Percentiles rank a stretch among this genome's conserved stretches.
Evolutionary conservation across 2,113 vertebrate genomes (phyloP).

Genomic region (Brienomyrus longianalis): DNA sequence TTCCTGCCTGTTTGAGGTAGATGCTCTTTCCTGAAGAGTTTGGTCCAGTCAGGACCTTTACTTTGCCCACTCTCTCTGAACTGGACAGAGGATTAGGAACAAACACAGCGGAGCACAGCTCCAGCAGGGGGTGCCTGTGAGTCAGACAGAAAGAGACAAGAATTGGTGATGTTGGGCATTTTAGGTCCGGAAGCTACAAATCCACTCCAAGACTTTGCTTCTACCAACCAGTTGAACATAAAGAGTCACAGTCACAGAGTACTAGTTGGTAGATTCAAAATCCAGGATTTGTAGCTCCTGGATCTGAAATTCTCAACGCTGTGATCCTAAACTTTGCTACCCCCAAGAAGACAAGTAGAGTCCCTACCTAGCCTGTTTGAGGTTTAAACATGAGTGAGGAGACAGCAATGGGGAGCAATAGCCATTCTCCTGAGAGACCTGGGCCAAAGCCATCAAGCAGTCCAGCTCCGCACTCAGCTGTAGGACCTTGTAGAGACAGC

Average conservation of each 20-base stretch:
- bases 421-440: conserved; percentile 76
- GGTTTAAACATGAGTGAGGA: conserved; percentile 44
- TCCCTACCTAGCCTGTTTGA: conserved; percentile 68
- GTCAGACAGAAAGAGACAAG: conserved; percentile 1
- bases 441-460: conserved; percentile 81
- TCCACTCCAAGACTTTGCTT: too few species aligned
- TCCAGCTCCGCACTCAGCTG: conserved; percentile 83
- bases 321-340: background rate
- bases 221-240: too few species aligned
- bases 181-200: too few species aligned
- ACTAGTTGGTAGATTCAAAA: too few species aligned
- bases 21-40: conserved; percentile 95
- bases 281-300: too few species aligned
- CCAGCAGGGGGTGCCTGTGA: conserved; percentile 82
- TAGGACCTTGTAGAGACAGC: conserved; percentile 70
- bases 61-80: conserved; percentile 59
- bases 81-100: conserved; percentile 82
- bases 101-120: conserved; percentile 80
- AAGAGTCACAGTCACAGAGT: too few species aligned
- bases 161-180: background rate
- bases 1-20: conserved; percentile 82
- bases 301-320: too few species aligned
- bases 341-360: background rate
- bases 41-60: conserved; percentile 89
- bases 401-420: conserved; percentile 71